Conservation (phyloP, 1,140 invertebrate species). For the Triops longicaudatus region DNA sequence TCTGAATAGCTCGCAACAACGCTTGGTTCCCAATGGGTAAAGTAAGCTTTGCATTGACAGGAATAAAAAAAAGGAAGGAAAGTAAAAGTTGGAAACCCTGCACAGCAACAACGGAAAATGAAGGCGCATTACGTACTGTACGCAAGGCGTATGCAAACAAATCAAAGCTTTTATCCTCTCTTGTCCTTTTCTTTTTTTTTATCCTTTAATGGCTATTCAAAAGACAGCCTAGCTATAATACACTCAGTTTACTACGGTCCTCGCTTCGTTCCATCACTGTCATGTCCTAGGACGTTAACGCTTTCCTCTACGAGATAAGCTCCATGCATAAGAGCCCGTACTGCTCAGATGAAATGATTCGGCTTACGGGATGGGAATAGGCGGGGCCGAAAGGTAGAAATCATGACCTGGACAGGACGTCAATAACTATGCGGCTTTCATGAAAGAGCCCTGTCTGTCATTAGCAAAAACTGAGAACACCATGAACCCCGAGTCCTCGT, state of each 20-base stretch:
- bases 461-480: background rate
- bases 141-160: too few relatives aligned
- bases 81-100: too few relatives aligned
- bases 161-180: too few relatives aligned
- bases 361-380: background rate
- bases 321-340: background rate
- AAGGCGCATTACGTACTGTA: too few relatives aligned
- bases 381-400: background rate
- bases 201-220: background rate
- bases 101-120: too few relatives aligned
- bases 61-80: too few relatives aligned
- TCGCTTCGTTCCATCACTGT: constrained; percentile 8
- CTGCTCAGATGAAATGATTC: background rate
- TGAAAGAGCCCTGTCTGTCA: background rate
- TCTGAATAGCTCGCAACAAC: too few relatives aligned
- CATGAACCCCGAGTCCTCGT: background rate
- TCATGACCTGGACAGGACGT: background rate
- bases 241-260: background rate
- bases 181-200: too few relatives aligned
- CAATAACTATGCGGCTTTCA: constrained; percentile 1
- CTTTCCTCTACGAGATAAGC: background rate
- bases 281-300: background rate
- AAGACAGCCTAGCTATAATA: background rate
- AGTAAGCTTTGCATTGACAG: too few relatives aligned
- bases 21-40: too few relatives aligned